A percentile compares a stretch with the other conserved stretches of the same genome.
Evolutionary conservation across 1,140 invertebrate species (phyloP).

Genomic region (Nylanderia fulva): DNA sequence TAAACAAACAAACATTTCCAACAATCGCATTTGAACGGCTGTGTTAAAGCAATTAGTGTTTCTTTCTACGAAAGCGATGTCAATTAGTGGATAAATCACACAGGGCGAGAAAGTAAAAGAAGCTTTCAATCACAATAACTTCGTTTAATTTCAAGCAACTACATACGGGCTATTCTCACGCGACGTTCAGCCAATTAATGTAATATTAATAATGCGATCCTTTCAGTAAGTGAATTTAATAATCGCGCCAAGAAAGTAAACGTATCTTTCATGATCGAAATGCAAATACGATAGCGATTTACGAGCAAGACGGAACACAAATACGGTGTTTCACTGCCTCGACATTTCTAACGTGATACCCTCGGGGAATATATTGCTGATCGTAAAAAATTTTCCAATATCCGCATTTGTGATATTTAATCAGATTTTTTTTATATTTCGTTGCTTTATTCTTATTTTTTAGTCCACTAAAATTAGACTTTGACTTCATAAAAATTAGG

Average conservation of each 20-base stretch:
- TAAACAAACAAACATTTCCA: constrained; percentile 28
- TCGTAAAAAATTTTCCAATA: constrained; percentile 4
- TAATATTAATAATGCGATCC: neutral
- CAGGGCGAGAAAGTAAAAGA: constrained; percentile 24
- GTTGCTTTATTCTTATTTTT: neutral
- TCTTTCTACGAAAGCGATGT: constrained; percentile 53
- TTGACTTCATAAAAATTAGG: too few relatives aligned
- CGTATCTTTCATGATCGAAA: constrained; percentile 40
- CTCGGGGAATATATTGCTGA: constrained; percentile 15
- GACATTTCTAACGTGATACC: neutral
- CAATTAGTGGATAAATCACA: constrained; percentile 69
- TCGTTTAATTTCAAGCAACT: constrained; percentile 27
- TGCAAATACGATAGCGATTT: constrained; percentile 46
- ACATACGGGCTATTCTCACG: neutral
- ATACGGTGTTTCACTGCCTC: constrained; percentile 10
- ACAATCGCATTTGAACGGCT: constrained; percentile 22
- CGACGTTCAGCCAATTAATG: neutral
- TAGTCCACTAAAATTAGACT: too few relatives aligned
- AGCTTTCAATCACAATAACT: neutral
- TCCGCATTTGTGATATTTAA: neutral
- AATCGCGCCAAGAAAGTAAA: neutral
- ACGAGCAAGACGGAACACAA: constrained; percentile 19
- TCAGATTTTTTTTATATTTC: neutral
- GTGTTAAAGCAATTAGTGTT: constrained; percentile 65
- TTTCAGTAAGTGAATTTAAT: constrained; percentile 6